phyloP scores from a whole-genome alignment of 2,113 vertebrate species.

The Donacobius atricapilla region DNA sequence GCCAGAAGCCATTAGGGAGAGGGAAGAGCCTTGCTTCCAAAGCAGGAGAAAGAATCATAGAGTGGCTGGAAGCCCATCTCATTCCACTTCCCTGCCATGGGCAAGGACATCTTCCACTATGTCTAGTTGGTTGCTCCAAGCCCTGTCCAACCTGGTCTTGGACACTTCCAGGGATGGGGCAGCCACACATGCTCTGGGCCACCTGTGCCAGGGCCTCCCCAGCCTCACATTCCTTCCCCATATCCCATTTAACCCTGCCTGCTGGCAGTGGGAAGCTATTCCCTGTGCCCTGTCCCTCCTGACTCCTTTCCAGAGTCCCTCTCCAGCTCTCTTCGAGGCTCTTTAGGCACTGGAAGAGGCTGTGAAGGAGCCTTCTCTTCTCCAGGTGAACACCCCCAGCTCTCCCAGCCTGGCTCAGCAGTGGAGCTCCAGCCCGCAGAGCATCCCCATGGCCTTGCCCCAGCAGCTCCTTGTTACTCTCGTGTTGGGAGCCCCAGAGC shows the following conservation, averaged over 20 bases:
- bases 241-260: neutral
- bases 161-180: neutral
- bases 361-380: neutral
- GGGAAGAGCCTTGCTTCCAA: neutral
- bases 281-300: neutral
- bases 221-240: neutral
- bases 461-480: neutral
- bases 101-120: neutral
- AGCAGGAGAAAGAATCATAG: neutral
- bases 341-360: neutral
- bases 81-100: neutral
- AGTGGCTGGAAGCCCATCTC: neutral
- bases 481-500: neutral
- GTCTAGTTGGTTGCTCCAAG: neutral
- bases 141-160: neutral
- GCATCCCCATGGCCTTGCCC: neutral
- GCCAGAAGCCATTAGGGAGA: neutral
- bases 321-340: neutral
- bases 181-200: neutral
- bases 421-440: neutral
- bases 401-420: neutral
- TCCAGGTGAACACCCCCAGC: neutral
- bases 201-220: fast-evolving
- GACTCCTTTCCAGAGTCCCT: neutral
- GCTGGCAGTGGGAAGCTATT: neutral